A percentile compares a stretch with the other conserved stretches of the same genome.
phyloP scores from a whole-genome alignment of 2,888 invertebrate species.

The Shargacucullia verbasci region DNA sequence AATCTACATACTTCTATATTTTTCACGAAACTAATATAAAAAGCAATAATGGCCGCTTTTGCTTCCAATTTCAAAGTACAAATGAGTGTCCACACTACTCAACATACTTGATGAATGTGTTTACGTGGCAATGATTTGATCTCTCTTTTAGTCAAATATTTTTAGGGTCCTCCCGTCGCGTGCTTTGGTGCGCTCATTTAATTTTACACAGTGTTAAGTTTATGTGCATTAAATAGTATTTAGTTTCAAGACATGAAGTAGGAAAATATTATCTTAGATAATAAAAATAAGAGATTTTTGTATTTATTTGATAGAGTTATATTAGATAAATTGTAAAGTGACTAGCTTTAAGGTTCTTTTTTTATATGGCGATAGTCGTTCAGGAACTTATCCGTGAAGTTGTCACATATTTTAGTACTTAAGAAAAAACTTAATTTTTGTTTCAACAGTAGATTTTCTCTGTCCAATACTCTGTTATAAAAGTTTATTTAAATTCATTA shows the following conservation, averaged over 20 bases:
- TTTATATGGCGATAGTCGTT: conserved; percentile 87
- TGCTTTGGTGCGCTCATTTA: conserved; percentile 66
- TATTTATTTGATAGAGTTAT: conserved; percentile 89
- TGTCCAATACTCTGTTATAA: conserved; percentile 50
- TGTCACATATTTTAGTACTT: conserved; percentile 83
- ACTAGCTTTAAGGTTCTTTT: conserved; percentile 82
- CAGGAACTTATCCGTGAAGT: conserved; percentile 73
- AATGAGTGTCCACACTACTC: conserved; percentile 72
- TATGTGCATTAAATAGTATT: conserved; percentile 78
- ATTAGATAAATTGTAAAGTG: conserved; percentile 89
- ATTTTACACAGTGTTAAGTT: conserved; percentile 80
- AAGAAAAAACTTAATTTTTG: conserved; percentile 81
- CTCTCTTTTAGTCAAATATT: conserved; percentile 93
- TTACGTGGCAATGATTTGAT: conserved; percentile 92
- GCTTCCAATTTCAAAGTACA: conserved; percentile 81
- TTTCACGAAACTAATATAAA: conserved; percentile 44
- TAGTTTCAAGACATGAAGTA: conserved; percentile 87
- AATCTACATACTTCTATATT: conserved; percentile 36
- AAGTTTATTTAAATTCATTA: conserved; percentile 43
- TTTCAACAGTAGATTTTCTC: conserved; percentile 66
- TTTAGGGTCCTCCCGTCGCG: conserved; percentile 83
- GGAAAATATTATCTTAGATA: conserved; percentile 87
- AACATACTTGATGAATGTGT: conserved; percentile 71
- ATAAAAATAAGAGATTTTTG: conserved; percentile 86
- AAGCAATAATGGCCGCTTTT: conserved; percentile 61